Conservation (phyloP, 2,797 vertebrate genomes). For the Cyprinella venusta region DNA sequence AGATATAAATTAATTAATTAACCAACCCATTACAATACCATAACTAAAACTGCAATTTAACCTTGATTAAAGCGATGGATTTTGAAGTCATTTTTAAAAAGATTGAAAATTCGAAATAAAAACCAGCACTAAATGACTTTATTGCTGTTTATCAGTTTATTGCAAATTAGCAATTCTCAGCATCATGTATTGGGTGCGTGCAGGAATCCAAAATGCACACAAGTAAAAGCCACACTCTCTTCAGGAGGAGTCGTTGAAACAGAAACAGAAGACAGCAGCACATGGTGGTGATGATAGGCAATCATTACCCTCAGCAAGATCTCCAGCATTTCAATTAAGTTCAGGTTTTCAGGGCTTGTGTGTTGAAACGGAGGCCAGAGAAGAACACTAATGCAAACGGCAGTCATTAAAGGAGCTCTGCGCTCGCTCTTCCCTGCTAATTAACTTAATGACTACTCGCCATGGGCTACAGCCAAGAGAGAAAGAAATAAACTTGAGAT, state of each 20-base stretch:
- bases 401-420: constrained; percentile 56
- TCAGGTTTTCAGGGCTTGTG: constrained; percentile 53
- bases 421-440: constrained; percentile 55
- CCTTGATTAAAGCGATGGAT: background rate
- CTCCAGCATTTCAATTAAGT: constrained; percentile 64
- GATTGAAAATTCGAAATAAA: background rate
- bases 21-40: too few species aligned
- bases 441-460: constrained; percentile 62
- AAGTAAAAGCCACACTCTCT: constrained; percentile 47
- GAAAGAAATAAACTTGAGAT: constrained; percentile 9
- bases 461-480: constrained; percentile 50
- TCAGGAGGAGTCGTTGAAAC: constrained; percentile 45
- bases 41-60: background rate
- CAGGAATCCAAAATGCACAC: constrained; percentile 41
- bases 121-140: background rate
- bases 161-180: background rate
- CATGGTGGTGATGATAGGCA: constrained; percentile 58
- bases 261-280: constrained; percentile 59
- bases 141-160: background rate
- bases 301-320: constrained; percentile 62
- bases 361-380: constrained; percentile 47
- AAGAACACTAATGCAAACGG: constrained; percentile 54
- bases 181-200: background rate
- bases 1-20: too few species aligned
- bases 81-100: background rate